Evolutionary conservation across 2,797 vertebrate genomes (phyloP), one percentile per base, ranked within the genome.

Genomic region (Sardinella longiceps): DNA sequence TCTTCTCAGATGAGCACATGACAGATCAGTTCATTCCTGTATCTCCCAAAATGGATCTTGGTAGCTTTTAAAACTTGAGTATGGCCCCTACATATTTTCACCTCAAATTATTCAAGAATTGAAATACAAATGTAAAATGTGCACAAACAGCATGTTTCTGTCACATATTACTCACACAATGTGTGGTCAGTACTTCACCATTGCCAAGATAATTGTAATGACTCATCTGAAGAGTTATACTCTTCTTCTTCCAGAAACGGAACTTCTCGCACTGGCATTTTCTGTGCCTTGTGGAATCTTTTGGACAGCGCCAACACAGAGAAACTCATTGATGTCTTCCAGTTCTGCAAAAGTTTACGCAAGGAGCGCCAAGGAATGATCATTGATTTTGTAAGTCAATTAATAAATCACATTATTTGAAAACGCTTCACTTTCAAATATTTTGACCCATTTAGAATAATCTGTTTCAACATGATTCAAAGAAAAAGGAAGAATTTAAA

Each of bases 281-380:
- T 99, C 90, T 99, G 96, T 83, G 97, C 97, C 46, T 92, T 99
- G 92, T 94, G 98, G 93, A 98, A 96, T 86, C 91, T 99, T 74
- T 86, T 99, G 91, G 97, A 98, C 91, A 96, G 96, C 23, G 96
- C 96, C 28, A 94, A 96, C 84, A 95, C 87, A 0, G 98, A 99
- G 93, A 97, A 96, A 82, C 91, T 97, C 85, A 88, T 98, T 77
- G 98, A 99, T 86, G 92, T 99, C 89, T 99, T 99, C 91, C 97
- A 99, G 89, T 95, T 95, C 77, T 95, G 93, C 63, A 99, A 99
- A 94, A 91, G 93, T 80, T 92, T 99, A 37, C 97, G 97, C 81
- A 98, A 95, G 86, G 94, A 96, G 37, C 94, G 98, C 80, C 92
- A 94, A 48, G 95, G 92, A 86, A 93, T 98, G 93, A 37, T 99